phyloP scores from a whole-genome alignment of 2,888 invertebrate genomes.

The Drosophila pegasa region DNA sequence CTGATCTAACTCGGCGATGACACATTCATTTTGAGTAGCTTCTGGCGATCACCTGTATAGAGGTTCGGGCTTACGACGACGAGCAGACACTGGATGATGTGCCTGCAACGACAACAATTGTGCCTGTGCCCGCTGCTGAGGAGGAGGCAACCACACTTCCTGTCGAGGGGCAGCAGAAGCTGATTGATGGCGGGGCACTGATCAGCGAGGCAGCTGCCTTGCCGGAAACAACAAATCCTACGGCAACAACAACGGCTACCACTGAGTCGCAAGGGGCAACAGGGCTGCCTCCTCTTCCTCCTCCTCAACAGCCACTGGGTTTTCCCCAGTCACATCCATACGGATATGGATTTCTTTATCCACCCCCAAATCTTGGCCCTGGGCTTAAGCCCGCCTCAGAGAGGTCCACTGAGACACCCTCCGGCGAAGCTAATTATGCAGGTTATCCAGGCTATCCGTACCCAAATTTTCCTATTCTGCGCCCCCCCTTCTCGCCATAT shows the following conservation, averaged over 20 bases:
- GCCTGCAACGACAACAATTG: conserved; percentile 33
- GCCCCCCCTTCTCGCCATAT: conserved; percentile 41
- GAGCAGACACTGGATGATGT: conserved; percentile 39
- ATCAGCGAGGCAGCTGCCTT: conserved; percentile 10
- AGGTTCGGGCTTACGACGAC: conserved; percentile 32
- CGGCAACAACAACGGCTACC: conserved; percentile 30
- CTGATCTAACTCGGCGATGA: background rate
- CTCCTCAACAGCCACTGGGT: background rate
- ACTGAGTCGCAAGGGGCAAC: conserved; percentile 6
- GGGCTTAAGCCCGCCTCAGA: background rate
- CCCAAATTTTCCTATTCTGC: conserved; percentile 20
- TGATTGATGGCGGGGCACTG: conserved; percentile 28
- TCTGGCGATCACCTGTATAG: conserved; percentile 38
- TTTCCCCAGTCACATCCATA: conserved; percentile 10
- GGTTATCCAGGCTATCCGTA: conserved; percentile 17
- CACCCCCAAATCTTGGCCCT: background rate
- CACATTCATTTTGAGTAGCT: conserved; percentile 28
- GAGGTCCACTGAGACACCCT: background rate
- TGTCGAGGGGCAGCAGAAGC: conserved; percentile 10
- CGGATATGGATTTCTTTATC: conserved; percentile 12
- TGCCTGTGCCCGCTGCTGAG: conserved; percentile 23
- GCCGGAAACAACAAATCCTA: conserved; percentile 46
- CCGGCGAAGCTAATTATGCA: conserved; percentile 16
- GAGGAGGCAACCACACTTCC: conserved; percentile 35
- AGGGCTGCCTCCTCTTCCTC: conserved; percentile 3